phyloP scores from a whole-genome alignment of 2,888 invertebrate genomes.

The Apantesis nais region DNA sequence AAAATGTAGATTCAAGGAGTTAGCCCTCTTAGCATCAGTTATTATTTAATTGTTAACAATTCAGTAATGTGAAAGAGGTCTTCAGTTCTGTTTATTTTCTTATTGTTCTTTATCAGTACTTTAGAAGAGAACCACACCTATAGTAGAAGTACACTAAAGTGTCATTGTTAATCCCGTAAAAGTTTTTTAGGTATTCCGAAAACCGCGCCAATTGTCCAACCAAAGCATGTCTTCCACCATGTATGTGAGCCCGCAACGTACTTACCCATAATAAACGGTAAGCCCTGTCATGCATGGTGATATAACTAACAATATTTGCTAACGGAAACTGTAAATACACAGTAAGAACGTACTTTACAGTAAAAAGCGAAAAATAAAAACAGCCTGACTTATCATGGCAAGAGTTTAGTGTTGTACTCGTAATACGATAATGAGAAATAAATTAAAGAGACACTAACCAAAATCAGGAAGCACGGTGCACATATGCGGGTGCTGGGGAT shows the following conservation, averaged over 20 bases:
- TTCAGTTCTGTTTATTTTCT: not conserved
- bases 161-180: not conserved
- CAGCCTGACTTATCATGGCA: not conserved
- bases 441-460: constrained; percentile 81
- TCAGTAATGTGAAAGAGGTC: not conserved
- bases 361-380: too few species aligned
- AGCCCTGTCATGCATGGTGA: not conserved
- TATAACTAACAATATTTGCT: not conserved
- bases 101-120: not conserved
- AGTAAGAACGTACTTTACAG: too few species aligned
- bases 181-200: too few species aligned
- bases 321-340: too few species aligned
- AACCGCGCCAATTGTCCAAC: too few species aligned
- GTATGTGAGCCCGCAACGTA: not conserved
- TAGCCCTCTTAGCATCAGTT: not conserved
- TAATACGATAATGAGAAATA: not conserved
- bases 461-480: constrained; percentile 91
- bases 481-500: constrained; percentile 87
- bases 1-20: not conserved
- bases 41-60: not conserved
- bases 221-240: not conserved
- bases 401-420: not conserved
- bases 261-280: not conserved
- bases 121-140: not conserved
- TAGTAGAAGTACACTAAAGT: not conserved